phyloP scores from a whole-genome alignment of 2,113 vertebrate genomes.

The Fregetta grallaria region DNA sequence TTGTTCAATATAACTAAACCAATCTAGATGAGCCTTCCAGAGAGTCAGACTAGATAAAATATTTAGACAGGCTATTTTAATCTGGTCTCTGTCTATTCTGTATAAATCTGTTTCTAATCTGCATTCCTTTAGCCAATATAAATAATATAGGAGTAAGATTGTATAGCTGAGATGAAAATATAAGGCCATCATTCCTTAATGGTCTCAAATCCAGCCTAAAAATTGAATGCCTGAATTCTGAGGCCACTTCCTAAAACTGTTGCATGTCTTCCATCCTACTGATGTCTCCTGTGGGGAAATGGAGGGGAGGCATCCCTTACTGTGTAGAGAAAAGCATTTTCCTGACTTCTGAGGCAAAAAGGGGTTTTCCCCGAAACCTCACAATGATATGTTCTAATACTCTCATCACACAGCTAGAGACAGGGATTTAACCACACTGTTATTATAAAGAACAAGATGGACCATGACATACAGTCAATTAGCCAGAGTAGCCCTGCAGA shows the following conservation, averaged over 20 bases:
- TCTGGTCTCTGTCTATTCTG: neutral
- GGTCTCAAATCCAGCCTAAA: neutral
- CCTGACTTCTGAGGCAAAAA: neutral
- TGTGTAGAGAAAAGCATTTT: neutral
- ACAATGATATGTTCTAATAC: neutral
- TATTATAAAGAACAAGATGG: neutral
- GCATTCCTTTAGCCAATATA: neutral
- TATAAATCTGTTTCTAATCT: constrained; percentile 38
- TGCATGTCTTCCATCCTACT: neutral
- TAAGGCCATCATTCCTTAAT: neutral
- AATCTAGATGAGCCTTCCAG: neutral
- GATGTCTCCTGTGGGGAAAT: neutral
- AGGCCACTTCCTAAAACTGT: neutral
- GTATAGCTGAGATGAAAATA: constrained; percentile 4
- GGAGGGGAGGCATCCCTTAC: neutral
- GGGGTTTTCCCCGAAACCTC: neutral
- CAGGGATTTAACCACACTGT: neutral
- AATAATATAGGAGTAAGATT: constrained; percentile 26
- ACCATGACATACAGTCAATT: neutral
- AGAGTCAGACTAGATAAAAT: constrained; percentile 37
- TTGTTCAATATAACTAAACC: neutral
- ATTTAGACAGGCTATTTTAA: constrained; percentile 42
- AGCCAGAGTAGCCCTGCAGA: neutral
- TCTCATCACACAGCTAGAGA: neutral
- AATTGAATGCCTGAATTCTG: neutral